A percentile compares a stretch with the other conserved stretches of the same genome.
These are phyloP conservation scores for Petrosia ficiformis DNA, from an alignment of 37 sponge, comb jelly and placozoan genomes.

Conservation along the genomic window DNA sequence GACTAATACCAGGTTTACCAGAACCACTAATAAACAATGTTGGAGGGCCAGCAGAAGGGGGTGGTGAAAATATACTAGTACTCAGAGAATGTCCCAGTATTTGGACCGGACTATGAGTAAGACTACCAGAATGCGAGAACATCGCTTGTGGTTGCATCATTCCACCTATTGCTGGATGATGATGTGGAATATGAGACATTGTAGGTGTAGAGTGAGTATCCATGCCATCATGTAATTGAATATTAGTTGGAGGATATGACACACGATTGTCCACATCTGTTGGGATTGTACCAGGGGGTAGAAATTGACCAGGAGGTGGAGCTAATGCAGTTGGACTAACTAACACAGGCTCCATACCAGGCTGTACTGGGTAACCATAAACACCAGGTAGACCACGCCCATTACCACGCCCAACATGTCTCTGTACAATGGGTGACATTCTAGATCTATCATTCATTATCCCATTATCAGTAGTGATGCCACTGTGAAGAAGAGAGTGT, in stretches of 20 bases:
- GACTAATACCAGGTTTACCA: slow-evolving; percentile 6
- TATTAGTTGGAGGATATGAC: neutral
- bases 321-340: neutral
- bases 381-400: neutral
- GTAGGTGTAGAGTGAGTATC: neutral
- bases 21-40: slow-evolving; percentile 41
- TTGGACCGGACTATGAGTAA: slow-evolving; percentile 58
- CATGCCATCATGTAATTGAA: neutral
- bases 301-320: neutral
- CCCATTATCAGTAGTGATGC: neutral
- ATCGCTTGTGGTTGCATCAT: slow-evolving; percentile 15
- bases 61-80: slow-evolving; percentile 61
- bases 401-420: neutral
- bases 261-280: neutral
- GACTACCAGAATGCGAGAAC: slow-evolving; percentile 38
- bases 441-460: neutral
- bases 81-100: slow-evolving; percentile 65
- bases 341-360: slow-evolving; percentile 1
- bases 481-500: neutral
- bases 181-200: neutral
- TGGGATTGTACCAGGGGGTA: neutral
- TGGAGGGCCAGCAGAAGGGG: slow-evolving; percentile 33
- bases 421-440: neutral
- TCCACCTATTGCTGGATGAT: neutral
- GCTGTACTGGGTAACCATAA: neutral